Evolutionary conservation across 2,113 vertebrate species (phyloP), one percentile per base, ranked within the genome.

Genomic region (Ammodytes dubius): DNA sequence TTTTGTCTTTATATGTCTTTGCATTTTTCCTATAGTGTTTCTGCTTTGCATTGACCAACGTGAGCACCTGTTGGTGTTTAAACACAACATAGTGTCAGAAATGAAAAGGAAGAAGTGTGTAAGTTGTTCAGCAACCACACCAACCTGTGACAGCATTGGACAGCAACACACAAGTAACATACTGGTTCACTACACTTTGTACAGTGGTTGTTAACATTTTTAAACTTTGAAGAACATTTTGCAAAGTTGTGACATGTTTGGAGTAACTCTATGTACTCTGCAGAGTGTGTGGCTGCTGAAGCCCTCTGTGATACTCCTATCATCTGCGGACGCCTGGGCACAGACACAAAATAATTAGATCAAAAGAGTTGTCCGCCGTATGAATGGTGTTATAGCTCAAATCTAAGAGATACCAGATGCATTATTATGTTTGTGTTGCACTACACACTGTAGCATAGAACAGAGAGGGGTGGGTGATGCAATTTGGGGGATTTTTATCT

Each of bases 401-500:
- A 90, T 87, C 74, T 81, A 67, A 80, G 77, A 86, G 86, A 89
- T 82, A 86, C 47, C 43, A 74, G 60, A 82, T 68, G 79, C 65
- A 70, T 85, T 77, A 72, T 84, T 84, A 45, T 81, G 71, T 83
- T 52, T 9, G 39, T 74, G 40, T 64, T 67, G 65, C 57, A 35
- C 50, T n/a, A 39, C 67, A 39, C 67, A 9, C 6, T 56, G 35
- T 43, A 58, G 65, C 59, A 56, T 56, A 81, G 84, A 84, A 89
- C 74, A 50, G 45, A 81, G 70, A 71, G 68, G 57, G 64, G 39
- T 10, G 76, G 61, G 63, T 87, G 92, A 89, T 87, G 87, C 81
- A 93, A 89, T 90, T 93, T 89, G 50, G 69, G 69, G 78, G 77
- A 68, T 88, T 89, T 27, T 81, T 79, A 89, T 91, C 77, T 76